These are phyloP conservation scores for Pseudopodoces humilis DNA, from an alignment of 2,113 vertebrate species.

Conservation along the genomic window DNA sequence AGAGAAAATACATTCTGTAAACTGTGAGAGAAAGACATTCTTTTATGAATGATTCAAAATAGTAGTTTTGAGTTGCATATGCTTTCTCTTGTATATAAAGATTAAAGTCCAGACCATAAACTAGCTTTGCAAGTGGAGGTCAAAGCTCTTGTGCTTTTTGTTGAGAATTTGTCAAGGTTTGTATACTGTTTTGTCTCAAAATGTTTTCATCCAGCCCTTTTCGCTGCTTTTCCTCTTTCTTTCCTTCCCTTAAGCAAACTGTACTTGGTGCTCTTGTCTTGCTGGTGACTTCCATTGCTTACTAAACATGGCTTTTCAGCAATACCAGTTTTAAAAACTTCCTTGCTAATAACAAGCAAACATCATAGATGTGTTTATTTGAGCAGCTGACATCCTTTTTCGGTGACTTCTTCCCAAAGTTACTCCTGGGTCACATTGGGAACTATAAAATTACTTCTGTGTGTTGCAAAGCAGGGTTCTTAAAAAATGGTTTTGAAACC, in stretches of 20 bases:
- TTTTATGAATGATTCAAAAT: not conserved
- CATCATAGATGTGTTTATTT: not conserved
- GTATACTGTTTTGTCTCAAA: not conserved
- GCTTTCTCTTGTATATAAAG: not conserved
- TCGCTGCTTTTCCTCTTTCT: not conserved
- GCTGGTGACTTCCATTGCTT: not conserved
- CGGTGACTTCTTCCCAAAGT: not conserved
- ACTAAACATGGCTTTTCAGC: not conserved
- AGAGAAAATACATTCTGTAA: not conserved
- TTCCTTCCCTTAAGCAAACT: not conserved
- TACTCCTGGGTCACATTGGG: not conserved
- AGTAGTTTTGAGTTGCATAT: not conserved
- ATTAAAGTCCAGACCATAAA: not conserved
- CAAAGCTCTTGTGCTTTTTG: not conserved
- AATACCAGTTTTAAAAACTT: not conserved
- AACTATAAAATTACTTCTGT: not conserved
- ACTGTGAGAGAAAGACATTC: not conserved
- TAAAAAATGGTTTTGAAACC: not conserved
- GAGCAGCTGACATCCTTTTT: not conserved
- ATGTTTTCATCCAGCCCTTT: not conserved
- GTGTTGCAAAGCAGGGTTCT: not conserved
- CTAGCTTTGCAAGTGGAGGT: not conserved
- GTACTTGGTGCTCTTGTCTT: not conserved
- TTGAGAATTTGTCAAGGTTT: not conserved
- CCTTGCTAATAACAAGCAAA: not conserved